These are phyloP conservation scores for Umimayanthus chanpuru DNA, from an alignment of 92 coral and sea anemone species.

Conservation along the genomic window DNA sequence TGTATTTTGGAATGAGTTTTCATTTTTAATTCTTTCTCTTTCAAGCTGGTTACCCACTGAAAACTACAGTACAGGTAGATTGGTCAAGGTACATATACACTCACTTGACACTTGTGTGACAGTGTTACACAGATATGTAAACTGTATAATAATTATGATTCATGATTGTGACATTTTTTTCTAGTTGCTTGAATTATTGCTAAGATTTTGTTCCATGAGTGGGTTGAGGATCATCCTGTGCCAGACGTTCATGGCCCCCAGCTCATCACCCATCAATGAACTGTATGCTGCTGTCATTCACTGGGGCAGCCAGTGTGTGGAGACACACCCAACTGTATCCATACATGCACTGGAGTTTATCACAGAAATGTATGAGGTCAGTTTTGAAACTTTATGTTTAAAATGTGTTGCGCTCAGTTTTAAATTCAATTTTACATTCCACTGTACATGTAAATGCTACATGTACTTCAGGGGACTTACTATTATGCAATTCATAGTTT, in stretches of 20 bases:
- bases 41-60: too few species aligned
- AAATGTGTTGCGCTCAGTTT: neutral
- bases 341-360: slow-evolving; percentile 85
- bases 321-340: slow-evolving; percentile 79
- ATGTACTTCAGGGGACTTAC: neutral
- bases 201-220: slow-evolving; percentile 88
- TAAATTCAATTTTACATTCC: too few species aligned
- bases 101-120: too few species aligned
- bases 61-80: too few species aligned
- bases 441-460: neutral
- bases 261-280: slow-evolving; percentile 57
- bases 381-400: neutral
- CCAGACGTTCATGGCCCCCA: slow-evolving; percentile 64
- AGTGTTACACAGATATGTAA: neutral
- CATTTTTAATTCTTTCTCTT: too few species aligned
- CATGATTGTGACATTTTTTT: slow-evolving; percentile 5
- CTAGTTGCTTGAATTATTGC: slow-evolving; percentile 85
- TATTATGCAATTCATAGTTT: too few species aligned
- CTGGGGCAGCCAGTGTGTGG: slow-evolving; percentile 86
- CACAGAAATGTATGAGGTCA: slow-evolving; percentile 95
- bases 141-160: neutral
- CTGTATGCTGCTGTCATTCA: slow-evolving; percentile 69
- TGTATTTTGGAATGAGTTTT: too few species aligned
- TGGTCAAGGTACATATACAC: too few species aligned
- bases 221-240: slow-evolving; percentile 73